Percentiles rank a stretch among this genome's conserved stretches.
phyloP scores from a whole-genome alignment of 2,797 vertebrate species.

The Thalassophryne amazonica region DNA sequence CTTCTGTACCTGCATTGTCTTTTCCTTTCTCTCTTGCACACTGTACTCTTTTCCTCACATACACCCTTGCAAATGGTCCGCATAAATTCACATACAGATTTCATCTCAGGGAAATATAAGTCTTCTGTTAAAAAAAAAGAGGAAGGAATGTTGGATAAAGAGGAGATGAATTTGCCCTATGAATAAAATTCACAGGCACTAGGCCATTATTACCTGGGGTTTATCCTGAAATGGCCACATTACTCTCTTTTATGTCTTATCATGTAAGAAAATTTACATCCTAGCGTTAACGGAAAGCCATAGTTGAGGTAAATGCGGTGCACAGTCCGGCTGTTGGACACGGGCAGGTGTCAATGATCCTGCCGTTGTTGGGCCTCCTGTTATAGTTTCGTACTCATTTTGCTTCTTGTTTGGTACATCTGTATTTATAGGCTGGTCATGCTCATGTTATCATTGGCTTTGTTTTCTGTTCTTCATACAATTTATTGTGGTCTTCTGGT shows the following conservation, averaged over 20 bases:
- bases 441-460: too few species aligned
- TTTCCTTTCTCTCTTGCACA: slow-evolving; percentile 3
- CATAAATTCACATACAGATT: slow-evolving; percentile 54
- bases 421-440: too few species aligned
- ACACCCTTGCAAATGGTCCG: slow-evolving; percentile 35
- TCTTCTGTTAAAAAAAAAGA: slow-evolving; percentile 55
- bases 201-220: slow-evolving; percentile 55
- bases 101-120: slow-evolving; percentile 55
- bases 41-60: slow-evolving; percentile 18
- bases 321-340: neutral
- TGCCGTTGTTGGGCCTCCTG: too few species aligned
- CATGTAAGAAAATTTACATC: slow-evolving; percentile 27
- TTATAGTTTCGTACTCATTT: too few species aligned
- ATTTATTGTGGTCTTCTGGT: too few species aligned
- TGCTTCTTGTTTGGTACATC: too few species aligned
- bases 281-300: slow-evolving; percentile 3
- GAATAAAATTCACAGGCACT: slow-evolving; percentile 56
- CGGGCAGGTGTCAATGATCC: too few species aligned
- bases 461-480: too few species aligned
- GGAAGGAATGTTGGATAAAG: slow-evolving; percentile 48
- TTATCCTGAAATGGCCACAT: slow-evolving; percentile 48
- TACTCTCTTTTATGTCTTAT: slow-evolving; percentile 50
- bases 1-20: slow-evolving; percentile 23
- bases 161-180: slow-evolving; percentile 56
- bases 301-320: slow-evolving; percentile 6